Conservation (phyloP, 2,797 vertebrate species). For the Sebastes steindachneri region DNA sequence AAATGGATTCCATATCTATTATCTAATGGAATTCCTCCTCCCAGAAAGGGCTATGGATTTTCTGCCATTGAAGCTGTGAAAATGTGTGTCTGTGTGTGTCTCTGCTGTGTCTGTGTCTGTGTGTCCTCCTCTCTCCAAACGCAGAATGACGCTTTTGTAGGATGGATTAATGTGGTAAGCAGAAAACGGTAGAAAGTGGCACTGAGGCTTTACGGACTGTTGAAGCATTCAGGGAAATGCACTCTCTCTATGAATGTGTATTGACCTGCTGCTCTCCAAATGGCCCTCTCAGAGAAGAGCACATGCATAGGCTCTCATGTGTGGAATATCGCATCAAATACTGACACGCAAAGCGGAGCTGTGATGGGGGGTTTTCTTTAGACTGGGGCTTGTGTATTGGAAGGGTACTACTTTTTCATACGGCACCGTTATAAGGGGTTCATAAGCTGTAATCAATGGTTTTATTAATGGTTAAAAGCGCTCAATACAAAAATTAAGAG, state of each 20-base stretch:
- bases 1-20: conserved; percentile 92
- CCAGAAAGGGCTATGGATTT: conserved; percentile 89
- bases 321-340: conserved; percentile 57
- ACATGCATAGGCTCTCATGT: conserved; percentile 56
- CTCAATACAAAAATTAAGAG: too few species aligned
- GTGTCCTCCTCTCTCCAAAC: conserved; percentile 64
- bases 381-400: not conserved
- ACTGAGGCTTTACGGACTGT: conserved; percentile 68
- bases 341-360: conserved; percentile 39
- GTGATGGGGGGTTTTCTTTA: conserved; percentile 38
- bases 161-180: conserved; percentile 82
- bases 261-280: conserved; percentile 80
- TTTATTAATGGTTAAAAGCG: not conserved
- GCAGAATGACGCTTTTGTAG: conserved; percentile 75
- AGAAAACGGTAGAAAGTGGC: conserved; percentile 78
- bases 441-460: not conserved
- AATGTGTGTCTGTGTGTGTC: conserved; percentile 67
- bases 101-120: conserved; percentile 48
- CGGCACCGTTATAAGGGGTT: not conserved
- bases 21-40: conserved; percentile 92
- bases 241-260: conserved; percentile 81
- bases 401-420: not conserved
- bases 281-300: conserved; percentile 61
- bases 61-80: conserved; percentile 87
- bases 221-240: conserved; percentile 77